Percentiles rank a stretch among this genome's conserved stretches.
phyloP scores from a whole-genome alignment of 2,797 vertebrate species.

The Ispidina lecontei region DNA sequence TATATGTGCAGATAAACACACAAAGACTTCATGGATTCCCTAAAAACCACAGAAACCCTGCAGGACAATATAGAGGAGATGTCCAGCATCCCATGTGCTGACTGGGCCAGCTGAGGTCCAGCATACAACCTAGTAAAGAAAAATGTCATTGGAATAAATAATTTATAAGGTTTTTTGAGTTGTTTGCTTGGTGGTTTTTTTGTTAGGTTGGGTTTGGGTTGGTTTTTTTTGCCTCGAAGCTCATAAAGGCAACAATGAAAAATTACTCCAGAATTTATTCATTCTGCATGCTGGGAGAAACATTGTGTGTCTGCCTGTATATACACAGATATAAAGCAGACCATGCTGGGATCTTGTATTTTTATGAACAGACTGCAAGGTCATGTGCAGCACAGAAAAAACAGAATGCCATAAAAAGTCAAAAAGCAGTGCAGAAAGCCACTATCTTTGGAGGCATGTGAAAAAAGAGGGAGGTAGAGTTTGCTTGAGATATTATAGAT shows the following conservation, averaged over 20 bases:
- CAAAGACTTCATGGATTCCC: not conserved
- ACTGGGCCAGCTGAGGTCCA: not conserved
- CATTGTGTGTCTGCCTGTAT: not conserved
- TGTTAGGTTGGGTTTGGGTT: not conserved
- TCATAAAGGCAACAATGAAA: conserved; percentile 34
- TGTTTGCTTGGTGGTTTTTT: no score
- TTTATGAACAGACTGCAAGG: not conserved
- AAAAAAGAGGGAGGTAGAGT: not conserved
- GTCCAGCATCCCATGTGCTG: not conserved
- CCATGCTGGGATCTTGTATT: not conserved
- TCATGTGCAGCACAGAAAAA: not conserved
- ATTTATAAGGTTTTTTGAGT: not conserved
- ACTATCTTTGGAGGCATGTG: not conserved
- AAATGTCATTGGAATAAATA: conserved; percentile 3
- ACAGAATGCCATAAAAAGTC: conserved; percentile 8
- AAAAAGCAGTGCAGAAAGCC: conserved; percentile 2
- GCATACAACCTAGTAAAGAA: not conserved
- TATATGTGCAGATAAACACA: not conserved
- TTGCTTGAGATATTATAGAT: not conserved
- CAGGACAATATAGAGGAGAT: not conserved
- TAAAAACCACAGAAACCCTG: not conserved
- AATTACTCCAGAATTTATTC: conserved; percentile 21
- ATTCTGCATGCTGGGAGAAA: conserved; percentile 4
- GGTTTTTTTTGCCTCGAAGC: not conserved
- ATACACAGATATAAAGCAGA: conserved; percentile 32